Base-by-base conservation (phyloP, 2,888 invertebrate species). In the Drosophila anceps region DNA sequence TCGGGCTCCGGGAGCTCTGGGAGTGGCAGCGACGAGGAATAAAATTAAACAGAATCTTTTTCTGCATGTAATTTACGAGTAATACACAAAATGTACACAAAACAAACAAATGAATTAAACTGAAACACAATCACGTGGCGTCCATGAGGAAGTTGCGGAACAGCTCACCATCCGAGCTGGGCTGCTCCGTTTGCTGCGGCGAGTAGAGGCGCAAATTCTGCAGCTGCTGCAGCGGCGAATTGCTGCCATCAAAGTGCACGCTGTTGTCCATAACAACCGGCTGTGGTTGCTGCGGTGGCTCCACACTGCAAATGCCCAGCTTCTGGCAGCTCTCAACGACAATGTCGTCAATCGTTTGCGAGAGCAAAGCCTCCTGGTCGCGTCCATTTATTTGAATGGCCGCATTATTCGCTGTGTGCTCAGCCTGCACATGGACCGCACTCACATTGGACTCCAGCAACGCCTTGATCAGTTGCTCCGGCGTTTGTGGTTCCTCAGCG, bases 211-310 rank as follows among this genome's bases (percentile, higher is more conserved):
- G 94, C 76, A 95, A 93, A 76, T 95, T 95, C 92, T 95, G 94
- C 73, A 96, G 93, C 78, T 95, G 95, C 82, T 95, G 94, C 35
- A 95, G 95, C 12, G 96, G 95, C 4, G 96, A 95, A 65, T 95
- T 95, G 48, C 81, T 88, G 20, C 85, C 90, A 60, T 88, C 88
- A n/a, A 72, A 84, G 31, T 87, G 84, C 43, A 84, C 92, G 94
- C 75, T 92, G 93, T 91, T 93, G 93, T 80, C 93, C 93, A 83
- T 27, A 7, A 91, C 92, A 92, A 73, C 92, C 9, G 70, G 63
- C 13, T 71, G 70, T 13, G 50, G 41, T 41, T 58, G 63, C 39
- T 57, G 69, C 18, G 69, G 51, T 1, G 64, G 59, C 13, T 76
- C 82, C 37, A 84, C 68, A 6, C 75, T 84, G 55, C 90, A 90